Evolutionary conservation across 2,113 vertebrate genomes (phyloP), one percentile per base, ranked within the genome.

Genomic region (Rhadina sibilatrix): DNA sequence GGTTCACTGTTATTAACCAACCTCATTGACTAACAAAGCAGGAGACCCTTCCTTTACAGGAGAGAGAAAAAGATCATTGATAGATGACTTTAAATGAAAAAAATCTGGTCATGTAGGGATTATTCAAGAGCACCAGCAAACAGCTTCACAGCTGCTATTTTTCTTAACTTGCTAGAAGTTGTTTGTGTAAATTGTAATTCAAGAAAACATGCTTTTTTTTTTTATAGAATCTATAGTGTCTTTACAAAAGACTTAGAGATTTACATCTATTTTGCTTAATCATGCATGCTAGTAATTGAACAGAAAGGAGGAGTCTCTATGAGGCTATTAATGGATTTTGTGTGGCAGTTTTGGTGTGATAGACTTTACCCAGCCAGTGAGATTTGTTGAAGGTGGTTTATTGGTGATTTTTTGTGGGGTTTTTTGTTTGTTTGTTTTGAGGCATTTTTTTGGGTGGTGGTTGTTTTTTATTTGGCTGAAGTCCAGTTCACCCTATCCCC

Each of bases 1-100:
- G 11, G 20, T 66, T 87, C 0, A 0, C 35, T 69, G 15, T 38
- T 46, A 8, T 9, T n/a, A n/a, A 15, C 44, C 49, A 56, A 30
- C 35, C 5, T 81, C 21, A 35, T 5, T 54, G 54, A 16, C 28
- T 46, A n/a, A 23, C 10, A 42, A 47, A 66, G 57, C 13, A 40
- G 18, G 10, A 87, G 16, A 42, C 9, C 6, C 14, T 70, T 35
- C 46, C 46, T 66, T 66, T 47, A 35, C 3, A 60, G 27, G 4
- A 47, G 65, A 68, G 47, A 49, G 35, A 27, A 59, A 75, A 63
- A 30, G 14, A 15, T n/a, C 0, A 2, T 35, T 83, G 63, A 44
- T 69, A 9, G 57, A 6, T 78, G 3, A 75, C 23, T 75, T 66
- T 2, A 79, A 44, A 60, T 46, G 3, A 35, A 68, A 40, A 59